Percentiles rank a stretch among this genome's conserved stretches.
Evolutionary conservation across 2,888 invertebrate genomes (phyloP).

Genomic region (Proisotoma minuta): DNA sequence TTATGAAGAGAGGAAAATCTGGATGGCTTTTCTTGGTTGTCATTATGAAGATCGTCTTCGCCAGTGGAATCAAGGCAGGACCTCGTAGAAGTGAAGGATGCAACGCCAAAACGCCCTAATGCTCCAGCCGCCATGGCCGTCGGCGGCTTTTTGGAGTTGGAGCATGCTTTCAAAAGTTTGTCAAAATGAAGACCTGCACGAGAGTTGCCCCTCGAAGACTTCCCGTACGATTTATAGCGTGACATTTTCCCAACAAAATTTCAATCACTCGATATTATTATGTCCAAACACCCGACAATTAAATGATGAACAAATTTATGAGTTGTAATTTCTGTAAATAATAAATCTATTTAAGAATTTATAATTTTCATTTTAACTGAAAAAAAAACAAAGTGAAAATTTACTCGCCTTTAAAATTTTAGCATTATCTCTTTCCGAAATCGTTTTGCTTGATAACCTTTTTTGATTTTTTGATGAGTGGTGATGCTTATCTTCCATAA

Average conservation of each 20-base stretch:
- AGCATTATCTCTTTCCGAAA: background rate
- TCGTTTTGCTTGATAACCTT: no score
- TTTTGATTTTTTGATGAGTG: no score
- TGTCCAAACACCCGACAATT: no score
- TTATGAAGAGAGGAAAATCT: conserved; percentile 40
- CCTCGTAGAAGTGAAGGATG: conserved; percentile 84
- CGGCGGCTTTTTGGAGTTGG: conserved; percentile 61
- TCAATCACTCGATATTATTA: no score
- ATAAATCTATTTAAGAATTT: background rate
- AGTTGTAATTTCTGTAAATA: background rate
- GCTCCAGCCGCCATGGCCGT: conserved; percentile 82
- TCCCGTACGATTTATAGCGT: conserved; percentile 40
- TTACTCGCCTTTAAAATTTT: background rate
- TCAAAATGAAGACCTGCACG: conserved; percentile 58
- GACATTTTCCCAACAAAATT: conserved; percentile 34
- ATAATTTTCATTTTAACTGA: background rate
- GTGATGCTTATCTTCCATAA: no score
- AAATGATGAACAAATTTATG: background rate
- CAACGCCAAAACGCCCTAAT: conserved; percentile 90
- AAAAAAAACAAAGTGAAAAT: background rate
- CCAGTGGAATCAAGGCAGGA: conserved; percentile 60
- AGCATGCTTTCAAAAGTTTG: conserved; percentile 67
- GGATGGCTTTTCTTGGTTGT: conserved; percentile 2
- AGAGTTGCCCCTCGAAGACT: conserved; percentile 38
- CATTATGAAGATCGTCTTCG: conserved; percentile 18